These are phyloP conservation scores for Zaprionus ornatus DNA, from an alignment of 1,140 invertebrate species.

Conservation along the genomic window DNA sequence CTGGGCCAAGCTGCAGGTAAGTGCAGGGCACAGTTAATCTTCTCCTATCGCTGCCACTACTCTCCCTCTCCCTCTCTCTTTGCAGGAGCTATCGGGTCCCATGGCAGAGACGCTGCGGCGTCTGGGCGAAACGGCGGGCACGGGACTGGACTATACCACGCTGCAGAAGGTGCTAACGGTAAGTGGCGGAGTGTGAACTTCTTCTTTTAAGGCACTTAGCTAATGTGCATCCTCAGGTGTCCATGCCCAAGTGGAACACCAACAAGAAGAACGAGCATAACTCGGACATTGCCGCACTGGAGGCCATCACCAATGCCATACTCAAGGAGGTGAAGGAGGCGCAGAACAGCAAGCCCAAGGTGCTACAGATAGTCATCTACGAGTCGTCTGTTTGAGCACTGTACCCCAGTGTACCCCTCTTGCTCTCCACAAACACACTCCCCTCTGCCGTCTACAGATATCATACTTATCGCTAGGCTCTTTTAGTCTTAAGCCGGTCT, in stretches of 20 bases:
- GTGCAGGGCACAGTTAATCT: neutral
- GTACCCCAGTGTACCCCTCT: neutral
- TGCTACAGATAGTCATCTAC: constrained; percentile 94
- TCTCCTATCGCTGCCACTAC: neutral
- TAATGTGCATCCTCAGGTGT: constrained; percentile 73
- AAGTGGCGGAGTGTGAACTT: constrained; percentile 4
- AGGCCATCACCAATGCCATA: constrained; percentile 89
- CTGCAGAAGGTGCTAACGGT: constrained; percentile 88
- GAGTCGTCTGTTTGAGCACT: constrained; percentile 89
- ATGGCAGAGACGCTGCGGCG: constrained; percentile 90
- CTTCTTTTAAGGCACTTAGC: neutral
- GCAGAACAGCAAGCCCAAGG: constrained; percentile 85
- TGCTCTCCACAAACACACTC: neutral
- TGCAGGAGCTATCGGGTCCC: constrained; percentile 90
- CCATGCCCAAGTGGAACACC: constrained; percentile 85
- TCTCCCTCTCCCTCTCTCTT: neutral
- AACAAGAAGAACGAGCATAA: constrained; percentile 83
- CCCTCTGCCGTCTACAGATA: neutral
- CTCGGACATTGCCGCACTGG: constrained; percentile 89
- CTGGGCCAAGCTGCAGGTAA: constrained; percentile 88
- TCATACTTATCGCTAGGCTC: constrained; percentile 1
- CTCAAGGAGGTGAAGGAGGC: constrained; percentile 85
- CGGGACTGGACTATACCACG: constrained; percentile 87
- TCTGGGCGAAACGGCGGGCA: constrained; percentile 89
- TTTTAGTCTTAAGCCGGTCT: neutral